These are phyloP conservation scores for Channa maculata DNA, from an alignment of 2,113 vertebrate genomes.

Conservation along the genomic window DNA sequence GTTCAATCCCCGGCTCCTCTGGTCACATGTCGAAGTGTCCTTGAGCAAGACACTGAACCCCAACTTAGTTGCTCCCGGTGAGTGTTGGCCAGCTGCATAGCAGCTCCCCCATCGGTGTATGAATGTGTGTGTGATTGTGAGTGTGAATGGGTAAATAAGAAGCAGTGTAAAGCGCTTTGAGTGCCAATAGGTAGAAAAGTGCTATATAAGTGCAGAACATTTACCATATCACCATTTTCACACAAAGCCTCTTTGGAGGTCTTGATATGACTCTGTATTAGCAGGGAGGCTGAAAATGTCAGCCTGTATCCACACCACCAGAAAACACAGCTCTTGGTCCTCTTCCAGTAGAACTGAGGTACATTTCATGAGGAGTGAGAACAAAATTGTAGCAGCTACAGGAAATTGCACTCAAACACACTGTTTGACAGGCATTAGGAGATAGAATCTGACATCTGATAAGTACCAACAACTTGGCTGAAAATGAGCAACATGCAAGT, in stretches of 20 bases:
- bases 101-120: too few species aligned
- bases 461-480: slow-evolving; percentile 30
- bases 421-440: slow-evolving; percentile 36
- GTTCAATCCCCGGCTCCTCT: too few species aligned
- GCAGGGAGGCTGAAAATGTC: slow-evolving; percentile 52
- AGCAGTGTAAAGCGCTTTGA: too few species aligned
- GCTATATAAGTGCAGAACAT: too few species aligned
- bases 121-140: too few species aligned
- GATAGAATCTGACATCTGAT: slow-evolving; percentile 42
- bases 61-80: too few species aligned
- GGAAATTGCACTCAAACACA: slow-evolving; percentile 62
- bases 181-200: too few species aligned
- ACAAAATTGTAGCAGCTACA: slow-evolving; percentile 53
- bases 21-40: too few species aligned
- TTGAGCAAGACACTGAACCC: too few species aligned
- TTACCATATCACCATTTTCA: neutral
- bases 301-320: slow-evolving; percentile 29
- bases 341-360: slow-evolving; percentile 39
- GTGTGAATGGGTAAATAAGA: too few species aligned
- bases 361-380: slow-evolving; percentile 38
- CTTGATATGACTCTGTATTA: slow-evolving; percentile 10
- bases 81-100: too few species aligned
- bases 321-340: slow-evolving; percentile 38
- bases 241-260: neutral
- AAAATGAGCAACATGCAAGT: slow-evolving; percentile 12